These are phyloP conservation scores for Sitophilus oryzae DNA, from an alignment of 1,140 invertebrate genomes.

Conservation along the genomic window DNA sequence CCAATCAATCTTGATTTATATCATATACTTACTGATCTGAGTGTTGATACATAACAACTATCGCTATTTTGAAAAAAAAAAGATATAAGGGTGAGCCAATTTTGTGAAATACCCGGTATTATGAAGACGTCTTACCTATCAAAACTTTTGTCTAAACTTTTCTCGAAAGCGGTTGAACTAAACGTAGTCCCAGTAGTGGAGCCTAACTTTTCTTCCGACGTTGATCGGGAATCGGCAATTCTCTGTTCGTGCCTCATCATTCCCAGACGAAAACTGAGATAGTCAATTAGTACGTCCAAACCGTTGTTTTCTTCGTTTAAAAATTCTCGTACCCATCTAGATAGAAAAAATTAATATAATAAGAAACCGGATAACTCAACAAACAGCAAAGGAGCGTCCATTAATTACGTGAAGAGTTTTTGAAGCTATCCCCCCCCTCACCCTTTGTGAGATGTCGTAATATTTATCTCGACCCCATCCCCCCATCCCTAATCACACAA, in stretches of 20 bases:
- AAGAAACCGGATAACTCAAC: not conserved
- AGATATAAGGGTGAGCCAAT: no score
- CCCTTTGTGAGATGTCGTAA: no score
- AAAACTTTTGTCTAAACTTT: slow-evolving; percentile 20
- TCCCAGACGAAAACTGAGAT: slow-evolving; percentile 86
- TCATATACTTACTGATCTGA: no score
- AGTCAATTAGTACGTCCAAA: slow-evolving; percentile 93
- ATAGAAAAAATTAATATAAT: slow-evolving; percentile 16
- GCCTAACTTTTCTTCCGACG: slow-evolving; percentile 62
- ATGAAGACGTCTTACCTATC: slow-evolving; percentile 22
- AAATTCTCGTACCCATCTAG: slow-evolving; percentile 96
- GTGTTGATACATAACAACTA: no score
- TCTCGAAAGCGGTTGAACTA: slow-evolving; percentile 22
- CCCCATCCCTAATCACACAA: no score
- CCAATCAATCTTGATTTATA: no score
- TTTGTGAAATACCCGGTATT: no score
- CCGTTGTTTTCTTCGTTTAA: slow-evolving; percentile 93
- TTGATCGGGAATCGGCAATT: slow-evolving; percentile 63
- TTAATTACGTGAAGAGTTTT: no score
- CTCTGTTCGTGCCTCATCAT: slow-evolving; percentile 88
- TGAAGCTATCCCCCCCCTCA: no score
- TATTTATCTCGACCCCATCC: no score
- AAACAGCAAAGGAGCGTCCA: no score
- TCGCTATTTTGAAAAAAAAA: no score
- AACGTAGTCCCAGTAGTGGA: slow-evolving; percentile 25